These are phyloP conservation scores for Pycnomerus fuliginosus DNA, from an alignment of 2,888 invertebrate species.

Conservation along the genomic window DNA sequence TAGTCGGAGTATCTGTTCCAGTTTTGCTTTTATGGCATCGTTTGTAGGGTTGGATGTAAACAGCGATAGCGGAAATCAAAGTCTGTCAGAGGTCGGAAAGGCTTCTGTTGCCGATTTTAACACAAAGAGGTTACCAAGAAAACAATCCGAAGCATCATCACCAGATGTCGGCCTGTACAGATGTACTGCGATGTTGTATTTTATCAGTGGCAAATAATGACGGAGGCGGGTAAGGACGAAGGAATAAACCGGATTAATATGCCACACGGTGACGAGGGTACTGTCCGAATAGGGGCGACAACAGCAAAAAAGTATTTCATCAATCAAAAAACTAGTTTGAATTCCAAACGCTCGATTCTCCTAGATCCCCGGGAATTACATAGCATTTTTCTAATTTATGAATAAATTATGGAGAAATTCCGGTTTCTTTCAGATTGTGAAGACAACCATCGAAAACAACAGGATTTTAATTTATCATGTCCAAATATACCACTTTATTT, in stretches of 20 bases:
- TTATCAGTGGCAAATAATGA: slow-evolving; percentile 14
- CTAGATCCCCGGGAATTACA: too few species aligned
- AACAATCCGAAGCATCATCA: slow-evolving; percentile 26
- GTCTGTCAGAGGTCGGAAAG: slow-evolving; percentile 5
- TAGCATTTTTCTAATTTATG: too few species aligned
- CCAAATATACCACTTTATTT: slow-evolving; percentile 31
- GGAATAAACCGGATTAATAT: slow-evolving; percentile 23
- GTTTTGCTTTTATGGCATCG: slow-evolving; percentile 18
- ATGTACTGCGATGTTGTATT: slow-evolving; percentile 22
- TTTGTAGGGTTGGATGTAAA: slow-evolving; percentile 18
- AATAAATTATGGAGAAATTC: not conserved
- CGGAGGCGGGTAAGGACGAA: slow-evolving; percentile 13
- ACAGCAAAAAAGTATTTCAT: slow-evolving; percentile 17
- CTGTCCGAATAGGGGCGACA: slow-evolving; percentile 17
- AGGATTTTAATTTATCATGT: slow-evolving; percentile 33
- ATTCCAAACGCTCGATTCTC: slow-evolving; percentile 16
- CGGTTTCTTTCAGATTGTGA: slow-evolving; percentile 3
- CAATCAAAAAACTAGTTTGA: slow-evolving; percentile 21
- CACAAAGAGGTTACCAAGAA: slow-evolving; percentile 21
- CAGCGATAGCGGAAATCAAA: slow-evolving; percentile 22
- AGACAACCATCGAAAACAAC: slow-evolving; percentile 10
- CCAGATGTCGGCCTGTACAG: slow-evolving; percentile 22
- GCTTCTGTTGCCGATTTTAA: slow-evolving; percentile 14
- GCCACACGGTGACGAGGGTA: slow-evolving; percentile 21
- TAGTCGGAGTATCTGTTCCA: slow-evolving; percentile 6